Evolutionary conservation across 2,113 vertebrate genomes (phyloP).

Genomic region (Brachyistius frenatus): DNA sequence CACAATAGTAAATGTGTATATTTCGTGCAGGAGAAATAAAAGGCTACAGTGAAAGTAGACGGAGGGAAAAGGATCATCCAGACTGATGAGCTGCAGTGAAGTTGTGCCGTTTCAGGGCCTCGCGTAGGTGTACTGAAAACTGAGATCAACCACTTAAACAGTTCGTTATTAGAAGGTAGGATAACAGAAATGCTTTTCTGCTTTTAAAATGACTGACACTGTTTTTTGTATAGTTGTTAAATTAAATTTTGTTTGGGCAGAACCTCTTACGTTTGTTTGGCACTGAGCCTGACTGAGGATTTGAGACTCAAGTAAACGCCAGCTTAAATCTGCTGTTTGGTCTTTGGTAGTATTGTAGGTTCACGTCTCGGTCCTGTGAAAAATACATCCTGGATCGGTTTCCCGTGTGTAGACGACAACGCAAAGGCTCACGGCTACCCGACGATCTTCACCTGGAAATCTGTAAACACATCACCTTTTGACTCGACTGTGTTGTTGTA

Average conservation of each 20-base stretch:
- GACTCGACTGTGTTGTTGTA: not conserved
- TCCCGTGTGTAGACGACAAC: not conserved
- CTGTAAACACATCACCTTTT: not conserved
- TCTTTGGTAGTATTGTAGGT: not conserved
- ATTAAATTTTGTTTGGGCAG: not conserved
- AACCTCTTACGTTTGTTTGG: not conserved
- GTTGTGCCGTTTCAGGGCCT: not conserved
- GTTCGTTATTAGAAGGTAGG: not conserved
- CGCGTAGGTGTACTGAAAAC: not conserved
- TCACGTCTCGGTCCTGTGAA: not conserved
- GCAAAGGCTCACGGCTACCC: not conserved
- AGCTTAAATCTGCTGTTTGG: not conserved
- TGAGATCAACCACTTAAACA: not conserved
- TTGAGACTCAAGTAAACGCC: not conserved
- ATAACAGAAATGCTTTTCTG: not conserved
- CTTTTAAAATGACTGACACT: not conserved
- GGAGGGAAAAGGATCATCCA: no score
- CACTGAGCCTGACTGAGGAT: not conserved
- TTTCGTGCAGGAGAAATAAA: conserved; percentile 21
- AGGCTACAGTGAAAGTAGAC: conserved; percentile 3
- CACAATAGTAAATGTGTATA: not conserved
- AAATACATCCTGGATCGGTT: not conserved
- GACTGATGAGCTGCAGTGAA: not conserved
- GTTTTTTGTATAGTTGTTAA: not conserved
- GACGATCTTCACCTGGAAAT: not conserved